phyloP scores from a whole-genome alignment of 1,140 invertebrate genomes.

The Periplaneta americana region DNA sequence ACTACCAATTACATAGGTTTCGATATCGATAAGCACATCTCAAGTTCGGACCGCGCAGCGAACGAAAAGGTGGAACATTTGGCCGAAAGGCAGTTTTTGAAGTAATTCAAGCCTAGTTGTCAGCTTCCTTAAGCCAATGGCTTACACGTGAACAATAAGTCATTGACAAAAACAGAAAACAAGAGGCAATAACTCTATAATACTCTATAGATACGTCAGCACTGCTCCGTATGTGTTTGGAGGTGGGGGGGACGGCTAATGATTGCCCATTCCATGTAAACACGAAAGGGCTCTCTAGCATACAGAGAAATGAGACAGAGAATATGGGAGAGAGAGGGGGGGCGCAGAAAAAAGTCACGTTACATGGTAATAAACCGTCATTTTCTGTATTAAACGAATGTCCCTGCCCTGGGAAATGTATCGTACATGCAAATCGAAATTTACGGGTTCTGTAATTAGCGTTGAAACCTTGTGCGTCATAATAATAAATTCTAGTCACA shows the following conservation, averaged over 20 bases:
- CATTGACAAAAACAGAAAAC: background rate
- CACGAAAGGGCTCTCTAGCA: background rate
- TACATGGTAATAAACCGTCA: conserved; percentile 12
- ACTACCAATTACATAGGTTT: too few species aligned
- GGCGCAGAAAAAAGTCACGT: background rate
- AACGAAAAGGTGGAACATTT: too few species aligned
- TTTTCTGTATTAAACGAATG: conserved; percentile 13
- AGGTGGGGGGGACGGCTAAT: background rate
- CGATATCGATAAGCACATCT: too few species aligned
- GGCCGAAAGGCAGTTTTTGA: too few species aligned
- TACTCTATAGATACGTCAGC: background rate
- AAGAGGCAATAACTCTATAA: background rate
- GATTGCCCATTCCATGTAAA: background rate
- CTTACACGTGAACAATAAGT: background rate
- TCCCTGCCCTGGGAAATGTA: conserved; percentile 3
- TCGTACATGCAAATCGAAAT: conserved; percentile 13
- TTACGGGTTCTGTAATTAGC: conserved; percentile 16
- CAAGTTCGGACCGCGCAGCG: too few species aligned
- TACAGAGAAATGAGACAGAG: background rate
- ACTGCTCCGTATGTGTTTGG: background rate
- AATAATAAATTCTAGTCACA: conserved; percentile 13
- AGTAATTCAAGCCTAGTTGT: too few species aligned
- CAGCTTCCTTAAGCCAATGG: background rate
- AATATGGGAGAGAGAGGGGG: background rate
- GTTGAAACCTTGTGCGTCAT: conserved; percentile 8